Conservation (phyloP, 2,888 invertebrate species). For the Sminthurinus aureus region DNA sequence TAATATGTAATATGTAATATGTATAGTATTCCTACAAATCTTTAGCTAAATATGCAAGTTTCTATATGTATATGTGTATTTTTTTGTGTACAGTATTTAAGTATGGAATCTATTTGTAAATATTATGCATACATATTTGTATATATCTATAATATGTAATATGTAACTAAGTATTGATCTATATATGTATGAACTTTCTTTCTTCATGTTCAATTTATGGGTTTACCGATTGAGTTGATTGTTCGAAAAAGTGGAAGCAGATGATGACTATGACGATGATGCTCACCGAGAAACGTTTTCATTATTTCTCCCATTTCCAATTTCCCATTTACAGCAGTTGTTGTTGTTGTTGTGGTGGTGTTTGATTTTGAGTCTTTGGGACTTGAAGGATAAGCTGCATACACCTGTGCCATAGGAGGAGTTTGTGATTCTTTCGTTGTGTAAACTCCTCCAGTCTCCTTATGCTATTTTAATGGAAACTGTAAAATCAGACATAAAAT, state of each 20-base stretch:
- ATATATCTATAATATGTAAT: too few species aligned
- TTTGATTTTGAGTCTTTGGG: background rate
- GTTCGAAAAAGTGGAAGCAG: slow-evolving; percentile 8
- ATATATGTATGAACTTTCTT: background rate
- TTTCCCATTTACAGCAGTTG: background rate
- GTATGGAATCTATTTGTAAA: too few species aligned
- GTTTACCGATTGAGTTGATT: slow-evolving; percentile 19
- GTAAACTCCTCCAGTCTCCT: background rate
- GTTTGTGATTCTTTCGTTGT: background rate
- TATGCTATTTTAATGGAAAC: slow-evolving; percentile 39
- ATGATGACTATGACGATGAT: background rate
- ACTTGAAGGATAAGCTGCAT: background rate
- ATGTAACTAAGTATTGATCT: too few species aligned
- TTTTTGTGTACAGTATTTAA: background rate
- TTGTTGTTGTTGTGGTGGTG: background rate
- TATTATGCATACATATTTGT: background rate
- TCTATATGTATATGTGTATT: too few species aligned
- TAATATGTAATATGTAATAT: too few species aligned
- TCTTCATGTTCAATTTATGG: background rate
- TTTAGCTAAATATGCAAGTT: too few species aligned
- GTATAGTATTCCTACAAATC: too few species aligned
- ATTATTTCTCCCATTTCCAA: slow-evolving; percentile 5
- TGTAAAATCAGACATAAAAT: slow-evolving; percentile 13
- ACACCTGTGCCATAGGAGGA: background rate
- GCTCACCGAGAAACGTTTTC: background rate